Base-by-base conservation (phyloP, 2,797 vertebrate genomes). In the Hypotaenidia okinawae region DNA sequence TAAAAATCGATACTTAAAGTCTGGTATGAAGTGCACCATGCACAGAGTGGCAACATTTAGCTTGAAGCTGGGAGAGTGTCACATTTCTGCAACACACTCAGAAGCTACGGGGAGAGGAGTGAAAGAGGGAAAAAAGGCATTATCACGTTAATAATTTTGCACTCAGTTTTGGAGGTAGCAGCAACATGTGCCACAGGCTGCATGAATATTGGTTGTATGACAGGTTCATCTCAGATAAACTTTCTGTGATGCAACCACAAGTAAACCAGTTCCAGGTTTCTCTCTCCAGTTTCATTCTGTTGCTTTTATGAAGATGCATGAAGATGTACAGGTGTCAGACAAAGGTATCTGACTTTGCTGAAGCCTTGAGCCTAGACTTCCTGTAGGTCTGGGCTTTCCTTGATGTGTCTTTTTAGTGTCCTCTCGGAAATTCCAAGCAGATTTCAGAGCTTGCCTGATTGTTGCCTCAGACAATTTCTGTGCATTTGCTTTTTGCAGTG, bases 401-500 rank as follows among this genome's bases (percentile, higher is more conserved):
- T 70, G 28, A 49, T 79, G 24, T 61, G 15, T 89, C 86, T 82
- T 73, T 86, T 76, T 74, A 89, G 28, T 32, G 30, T 90, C 33
- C 66, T 88, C n/a, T 89, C 64, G 62, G 35, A 95, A 92, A 84
- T 77, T 92, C 61, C 45, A 33, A 13, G 54, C 49, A 74, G 54
- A 54, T 89, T 73, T 82, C 8, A 3, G 77, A 94, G 67, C 43
- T 95, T 89, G 14, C 13, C 80, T 61, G 57, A 32, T 85, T 66
- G 32, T 87, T 93, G 61, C 62, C 35, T 94, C 62, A 63, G 70
- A 82, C 54, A 66, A 32, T 72, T 94, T 49, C 72, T 80, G 54
- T 63, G 62, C 18, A 22, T 91, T 90, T 95, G 82, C n/a, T 90
- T 95, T 96, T 81, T 93, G 54, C 58, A 89, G 68, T 68, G 88